Evolutionary conservation across 1,140 invertebrate genomes (phyloP), one percentile per base, ranked within the genome.

Genomic region (Ectropis grisescens): DNA sequence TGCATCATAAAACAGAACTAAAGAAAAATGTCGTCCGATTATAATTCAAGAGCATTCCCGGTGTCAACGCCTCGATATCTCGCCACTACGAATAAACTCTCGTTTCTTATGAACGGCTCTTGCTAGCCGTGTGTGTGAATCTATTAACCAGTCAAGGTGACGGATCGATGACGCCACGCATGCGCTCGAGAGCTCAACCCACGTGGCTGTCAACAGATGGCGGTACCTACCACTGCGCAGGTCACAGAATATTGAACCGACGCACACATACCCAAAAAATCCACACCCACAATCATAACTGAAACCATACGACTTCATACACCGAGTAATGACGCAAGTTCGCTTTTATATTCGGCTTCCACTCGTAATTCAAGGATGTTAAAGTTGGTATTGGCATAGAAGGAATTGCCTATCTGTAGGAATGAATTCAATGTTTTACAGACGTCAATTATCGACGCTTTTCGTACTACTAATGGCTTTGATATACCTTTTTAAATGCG

Each of bases 181-280:
- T 56, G 70, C 74, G 70, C 51, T 16, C 8, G 34, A 31, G 15
- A 11, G 14, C 2, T 33, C 24, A 13, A 43, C 48, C 70, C 70
- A 79, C 74, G 74, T 79, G 69, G 56, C 52, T 37, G 47, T 59
- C 68, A 61, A 74, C 64, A 79, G 74, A 75, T 75, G 70, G 70
- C 74, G 47, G 57, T 67, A 54, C 22, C 32, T 9, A 53, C 36
- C 52, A 60, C 31, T 37, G 50, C 70, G 74, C 74, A 79, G 74
- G 74, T 65, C 54, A 39, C 42, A 47, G 36, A 38, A 57, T 79
- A 79, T 79, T 75, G 74, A 78, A 38, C 22, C 38, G 14, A 45
- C 37, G 27, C 40, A 48, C 25, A 25, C n/a, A n/a, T n/a, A n/a
- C n/a, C 28, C 24, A 26, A 6, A 26, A 11, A 22, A 24, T 39